Base-by-base conservation (phyloP, 1,140 invertebrate genomes). In the Cydia fagiglandana region DNA sequence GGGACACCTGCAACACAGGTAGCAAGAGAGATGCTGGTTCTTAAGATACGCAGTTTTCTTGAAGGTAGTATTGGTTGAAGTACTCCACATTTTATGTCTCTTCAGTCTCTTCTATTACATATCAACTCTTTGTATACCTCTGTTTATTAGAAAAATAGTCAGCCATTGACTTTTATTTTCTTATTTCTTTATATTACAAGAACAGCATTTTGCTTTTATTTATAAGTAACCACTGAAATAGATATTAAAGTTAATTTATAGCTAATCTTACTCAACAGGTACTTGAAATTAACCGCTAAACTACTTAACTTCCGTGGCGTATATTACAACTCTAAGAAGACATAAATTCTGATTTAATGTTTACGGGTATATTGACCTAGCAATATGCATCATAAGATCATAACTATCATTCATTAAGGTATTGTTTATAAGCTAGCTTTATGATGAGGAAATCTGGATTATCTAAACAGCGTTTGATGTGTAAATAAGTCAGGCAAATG, bases 371-470 rank as follows among this genome's bases (percentile, higher is more conserved):
- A 61, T 24, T 20, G 56, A 61, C 56, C 56, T 61, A 17, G 50
- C 50, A 13, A 53, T n/a, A 53, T 53, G 45, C 45, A 50, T 75
- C 75, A 75, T 17, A 24, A 24, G 24, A 24, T n/a, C 73, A 53
- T 73, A 76, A 75, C 56, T 12, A 61, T 24, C 56, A 61, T 61
- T 24, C 0, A 24, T n/a, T 12, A 24, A 61, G 17, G 20, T 61
- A 61, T 61, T 61, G 56, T 61, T 56, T 56, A 56, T 61, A 61
- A 61, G 56, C 56, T 61, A 24, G 20, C 20, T 61, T 61, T 61
- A 61, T 61, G 56, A 61, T 24, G 6, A 24, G 56, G 56, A 61
- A 61, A 20, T 61, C 0, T 24, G 56, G 20, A 61, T 61, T 61
- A 24, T 61, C 20, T 61, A 61, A 61, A 61, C 20, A 61, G 7